Conservation (phyloP, 64 coral and sea anemone genomes). For the Exaiptasia diaphana region DNA sequence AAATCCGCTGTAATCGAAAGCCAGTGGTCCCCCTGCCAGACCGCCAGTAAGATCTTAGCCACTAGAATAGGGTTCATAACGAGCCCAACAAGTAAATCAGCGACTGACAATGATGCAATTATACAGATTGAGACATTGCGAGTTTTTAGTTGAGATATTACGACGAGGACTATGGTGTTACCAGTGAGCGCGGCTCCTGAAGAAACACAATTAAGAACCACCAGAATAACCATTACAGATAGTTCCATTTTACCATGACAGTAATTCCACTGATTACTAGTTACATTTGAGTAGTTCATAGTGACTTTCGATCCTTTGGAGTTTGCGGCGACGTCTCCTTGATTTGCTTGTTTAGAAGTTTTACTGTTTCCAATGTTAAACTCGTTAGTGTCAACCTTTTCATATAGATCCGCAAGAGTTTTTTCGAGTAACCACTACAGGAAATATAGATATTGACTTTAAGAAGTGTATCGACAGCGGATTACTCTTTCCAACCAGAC, state of each 20-base stretch:
- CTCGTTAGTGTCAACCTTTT: too few species aligned
- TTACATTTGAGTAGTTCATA: too few species aligned
- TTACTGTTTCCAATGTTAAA: too few species aligned
- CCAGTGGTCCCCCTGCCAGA: constrained; percentile 54
- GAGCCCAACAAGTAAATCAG: constrained; percentile 55
- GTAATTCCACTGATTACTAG: neutral
- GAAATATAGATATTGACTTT: too few species aligned
- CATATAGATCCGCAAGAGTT: too few species aligned
- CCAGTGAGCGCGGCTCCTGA: constrained; percentile 8
- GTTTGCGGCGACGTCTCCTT: too few species aligned
- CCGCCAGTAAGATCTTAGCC: constrained; percentile 14
- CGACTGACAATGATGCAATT: constrained; percentile 53
- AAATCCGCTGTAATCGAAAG: constrained; percentile 31
- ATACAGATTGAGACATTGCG: constrained; percentile 69
- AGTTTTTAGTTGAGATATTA: constrained; percentile 39
- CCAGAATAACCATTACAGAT: neutral
- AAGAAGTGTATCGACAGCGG: too few species aligned
- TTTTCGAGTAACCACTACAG: too few species aligned
- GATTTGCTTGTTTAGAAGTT: too few species aligned
- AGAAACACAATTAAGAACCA: constrained; percentile 17
- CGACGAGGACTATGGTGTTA: constrained; percentile 52
- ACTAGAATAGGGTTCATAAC: constrained; percentile 70
- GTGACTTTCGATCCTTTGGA: too few species aligned
- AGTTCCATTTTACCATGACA: neutral
- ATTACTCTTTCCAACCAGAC: too few species aligned